Evolutionary conservation across 2,113 vertebrate species (phyloP).

Genomic region (Plotosus lineatus): DNA sequence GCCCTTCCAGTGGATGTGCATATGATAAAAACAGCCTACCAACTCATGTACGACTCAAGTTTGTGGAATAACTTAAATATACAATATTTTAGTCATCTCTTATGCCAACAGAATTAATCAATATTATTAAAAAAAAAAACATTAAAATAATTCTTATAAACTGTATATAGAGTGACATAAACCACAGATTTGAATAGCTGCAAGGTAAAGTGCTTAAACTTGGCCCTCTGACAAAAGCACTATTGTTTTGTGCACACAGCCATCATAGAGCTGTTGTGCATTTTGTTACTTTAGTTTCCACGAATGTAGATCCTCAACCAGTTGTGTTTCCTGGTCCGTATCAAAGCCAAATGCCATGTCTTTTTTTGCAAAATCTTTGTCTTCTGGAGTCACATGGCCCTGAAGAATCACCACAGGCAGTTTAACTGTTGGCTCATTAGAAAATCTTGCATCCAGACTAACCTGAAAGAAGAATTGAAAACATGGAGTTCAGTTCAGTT

Average conservation of each 20-base stretch:
- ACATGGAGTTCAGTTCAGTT: too few relatives aligned
- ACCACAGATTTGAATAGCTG: too few relatives aligned
- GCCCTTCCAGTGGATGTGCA: too few relatives aligned
- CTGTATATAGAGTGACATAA: too few relatives aligned
- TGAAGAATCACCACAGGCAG: slow-evolving; percentile 67
- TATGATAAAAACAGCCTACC: too few relatives aligned
- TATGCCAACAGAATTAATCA: too few relatives aligned
- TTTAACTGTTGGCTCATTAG: slow-evolving; percentile 62
- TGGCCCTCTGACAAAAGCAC: background rate
- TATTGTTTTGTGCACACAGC: background rate
- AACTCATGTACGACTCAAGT: too few relatives aligned
- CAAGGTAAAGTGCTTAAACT: background rate
- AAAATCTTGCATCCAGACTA: slow-evolving; percentile 58
- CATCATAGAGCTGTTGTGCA: background rate
- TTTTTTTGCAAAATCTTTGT: slow-evolving; percentile 26
- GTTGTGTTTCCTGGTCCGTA: slow-evolving; percentile 23
- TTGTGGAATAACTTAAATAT: too few relatives aligned
- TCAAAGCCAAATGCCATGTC: slow-evolving; percentile 4
- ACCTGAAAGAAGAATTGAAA: slow-evolving; percentile 60
- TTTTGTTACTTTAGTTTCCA: background rate
- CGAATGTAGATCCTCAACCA: background rate
- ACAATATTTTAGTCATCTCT: background rate
- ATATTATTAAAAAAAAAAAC: background rate
- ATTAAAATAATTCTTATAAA: background rate
- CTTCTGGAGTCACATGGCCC: slow-evolving; percentile 46